These are phyloP conservation scores for Hirtodrosophila confusa DNA, from an alignment of 2,888 invertebrate genomes.

Conservation along the genomic window DNA sequence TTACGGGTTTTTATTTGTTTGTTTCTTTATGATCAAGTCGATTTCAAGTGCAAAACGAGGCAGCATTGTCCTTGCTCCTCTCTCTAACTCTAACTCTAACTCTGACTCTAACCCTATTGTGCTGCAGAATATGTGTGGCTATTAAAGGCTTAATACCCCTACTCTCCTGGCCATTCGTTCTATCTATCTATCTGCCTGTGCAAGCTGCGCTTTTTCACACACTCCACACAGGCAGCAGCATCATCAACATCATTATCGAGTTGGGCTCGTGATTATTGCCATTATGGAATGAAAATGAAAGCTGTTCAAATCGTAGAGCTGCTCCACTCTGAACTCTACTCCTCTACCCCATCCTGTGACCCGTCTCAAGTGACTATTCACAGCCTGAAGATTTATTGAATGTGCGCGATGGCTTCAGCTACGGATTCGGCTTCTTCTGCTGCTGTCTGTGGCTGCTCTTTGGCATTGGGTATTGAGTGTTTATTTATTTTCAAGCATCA, in stretches of 20 bases:
- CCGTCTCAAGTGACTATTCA: slow-evolving; percentile 80
- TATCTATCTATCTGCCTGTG: slow-evolving; percentile 22
- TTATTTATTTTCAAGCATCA: slow-evolving; percentile 81
- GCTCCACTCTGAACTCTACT: slow-evolving; percentile 17
- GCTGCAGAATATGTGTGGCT: slow-evolving; percentile 59
- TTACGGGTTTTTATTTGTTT: slow-evolving; percentile 7
- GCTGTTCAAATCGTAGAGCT: slow-evolving; percentile 46
- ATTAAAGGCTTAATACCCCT: slow-evolving; percentile 55
- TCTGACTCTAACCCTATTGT: slow-evolving; percentile 54
- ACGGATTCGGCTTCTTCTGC: slow-evolving; percentile 21
- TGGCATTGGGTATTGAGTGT: slow-evolving; percentile 80
- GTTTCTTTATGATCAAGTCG: slow-evolving; percentile 6
- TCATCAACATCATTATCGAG: slow-evolving; percentile 50
- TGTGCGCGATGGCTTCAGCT: slow-evolving; percentile 60
- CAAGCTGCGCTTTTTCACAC: slow-evolving; percentile 77
- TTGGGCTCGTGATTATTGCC: slow-evolving; percentile 61
- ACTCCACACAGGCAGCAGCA: slow-evolving; percentile 36
- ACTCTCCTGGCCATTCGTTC: neutral
- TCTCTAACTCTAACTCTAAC: slow-evolving; percentile 23
- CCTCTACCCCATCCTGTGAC: neutral
- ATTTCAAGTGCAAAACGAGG: slow-evolving; percentile 41
- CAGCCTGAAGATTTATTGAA: slow-evolving; percentile 79
- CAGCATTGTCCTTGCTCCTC: slow-evolving; percentile 48
- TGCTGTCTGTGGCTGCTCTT: slow-evolving; percentile 53
- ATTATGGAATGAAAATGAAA: slow-evolving; percentile 73